Evolutionary conservation across 37 sponge, comb jelly and placozoan genomes (phyloP).

Genomic region (Haliclona indistincta): DNA sequence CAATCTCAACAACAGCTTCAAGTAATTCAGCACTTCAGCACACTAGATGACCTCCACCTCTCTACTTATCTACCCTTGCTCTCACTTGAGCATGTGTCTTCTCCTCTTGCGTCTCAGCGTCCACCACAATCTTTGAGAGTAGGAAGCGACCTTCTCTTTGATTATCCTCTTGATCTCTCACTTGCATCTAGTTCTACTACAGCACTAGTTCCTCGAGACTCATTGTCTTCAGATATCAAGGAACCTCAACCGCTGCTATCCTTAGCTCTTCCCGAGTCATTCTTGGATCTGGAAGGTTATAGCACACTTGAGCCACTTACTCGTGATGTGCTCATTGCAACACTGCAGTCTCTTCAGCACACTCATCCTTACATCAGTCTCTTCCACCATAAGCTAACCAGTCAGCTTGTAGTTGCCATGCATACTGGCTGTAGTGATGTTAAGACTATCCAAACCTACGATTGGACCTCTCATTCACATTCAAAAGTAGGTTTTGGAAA

Average conservation of each 20-base stretch:
- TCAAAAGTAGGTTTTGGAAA: constrained; percentile 79
- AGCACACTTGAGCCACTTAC: constrained; percentile 23
- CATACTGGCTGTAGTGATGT: constrained; percentile 57
- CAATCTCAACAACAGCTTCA: constrained; percentile 18
- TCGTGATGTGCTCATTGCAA: constrained; percentile 34
- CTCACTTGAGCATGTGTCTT: constrained; percentile 44
- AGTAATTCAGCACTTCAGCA: constrained; percentile 41
- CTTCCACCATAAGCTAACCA: constrained; percentile 46
- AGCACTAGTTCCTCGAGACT: not conserved
- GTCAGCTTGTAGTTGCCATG: constrained; percentile 40
- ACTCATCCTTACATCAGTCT: constrained; percentile 57
- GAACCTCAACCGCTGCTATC: not conserved
- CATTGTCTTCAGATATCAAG: not conserved
- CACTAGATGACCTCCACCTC: constrained; percentile 1
- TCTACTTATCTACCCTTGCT: constrained; percentile 29
- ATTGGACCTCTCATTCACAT: constrained; percentile 46
- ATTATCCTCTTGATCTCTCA: constrained; percentile 41
- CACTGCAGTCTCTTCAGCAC: constrained; percentile 3
- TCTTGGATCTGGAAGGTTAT: constrained; percentile 11
- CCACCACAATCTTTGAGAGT: not conserved
- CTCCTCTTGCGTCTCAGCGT: constrained; percentile 10
- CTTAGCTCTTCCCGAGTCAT: constrained; percentile 6
- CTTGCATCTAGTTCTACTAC: not conserved
- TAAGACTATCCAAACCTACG: constrained; percentile 21
- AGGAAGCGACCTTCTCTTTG: constrained; percentile 7